Conservation (phyloP, 1,140 invertebrate species). For the Calliphora vicina region DNA sequence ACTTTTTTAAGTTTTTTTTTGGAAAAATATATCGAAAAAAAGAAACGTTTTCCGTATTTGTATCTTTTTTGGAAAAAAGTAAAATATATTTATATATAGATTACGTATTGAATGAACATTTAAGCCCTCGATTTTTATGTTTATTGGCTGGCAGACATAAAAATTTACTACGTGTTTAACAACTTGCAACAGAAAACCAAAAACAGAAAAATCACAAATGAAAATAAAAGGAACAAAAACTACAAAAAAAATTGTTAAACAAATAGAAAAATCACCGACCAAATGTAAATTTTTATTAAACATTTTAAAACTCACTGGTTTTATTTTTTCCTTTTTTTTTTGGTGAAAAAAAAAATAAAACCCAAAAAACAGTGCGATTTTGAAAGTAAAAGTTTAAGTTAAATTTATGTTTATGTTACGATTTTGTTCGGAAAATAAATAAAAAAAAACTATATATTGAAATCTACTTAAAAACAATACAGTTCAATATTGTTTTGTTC, state of each 20-base stretch:
- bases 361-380: background rate
- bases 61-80: background rate
- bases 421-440: background rate
- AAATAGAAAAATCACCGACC: background rate
- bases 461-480: background rate
- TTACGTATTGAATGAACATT: background rate
- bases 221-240: background rate
- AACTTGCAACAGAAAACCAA: background rate
- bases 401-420: constrained; percentile 25
- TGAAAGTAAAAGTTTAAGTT: constrained; percentile 23
- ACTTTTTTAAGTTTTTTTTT: background rate
- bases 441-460: background rate
- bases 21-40: background rate
- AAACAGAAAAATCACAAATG: background rate
- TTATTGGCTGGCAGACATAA: background rate
- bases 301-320: background rate
- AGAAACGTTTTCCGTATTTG: background rate
- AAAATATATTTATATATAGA: background rate
- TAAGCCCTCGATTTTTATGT: constrained; percentile 15
- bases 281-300: background rate
- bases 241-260: background rate
- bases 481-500: background rate
- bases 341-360: background rate
- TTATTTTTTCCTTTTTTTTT: background rate
- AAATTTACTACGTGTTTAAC: constrained; percentile 27